Base-by-base conservation (phyloP, 1,140 invertebrate species). In the Plectrocnemia conspersa region DNA sequence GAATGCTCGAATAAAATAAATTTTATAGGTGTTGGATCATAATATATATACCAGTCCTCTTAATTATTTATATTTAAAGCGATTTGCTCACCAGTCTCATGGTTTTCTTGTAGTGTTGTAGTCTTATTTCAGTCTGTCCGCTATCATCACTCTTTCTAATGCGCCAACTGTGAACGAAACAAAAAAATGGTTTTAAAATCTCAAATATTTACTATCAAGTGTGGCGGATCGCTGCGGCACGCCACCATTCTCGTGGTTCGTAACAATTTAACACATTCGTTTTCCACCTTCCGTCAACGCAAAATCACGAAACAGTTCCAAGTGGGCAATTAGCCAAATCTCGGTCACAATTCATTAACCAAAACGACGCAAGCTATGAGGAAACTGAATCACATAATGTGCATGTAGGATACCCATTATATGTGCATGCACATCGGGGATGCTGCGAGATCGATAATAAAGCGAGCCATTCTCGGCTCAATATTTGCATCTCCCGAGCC, bases 1-100 rank as follows among this genome's bases (percentile, higher is more conserved):
- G n/a, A n/a, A n/a, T n/a, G n/a, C 27, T 29, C 27, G 27, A 29
- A 29, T 29, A 7, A 29, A 29, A 29, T 29, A 6, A 29, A 29
- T 29, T n/a, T 7, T 6, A 29, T n/a, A 29, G 6, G 27, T 29
- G 27, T n/a, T 6, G n/a, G n/a, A 29, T 29, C n/a, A n/a, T n/a
- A n/a, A n/a, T n/a, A n/a, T n/a, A n/a, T n/a, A n/a, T n/a, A n/a
- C n/a, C n/a, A n/a, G n/a, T n/a, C n/a, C n/a, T n/a, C n/a, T n/a
- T n/a, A n/a, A n/a, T n/a, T n/a, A n/a, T n/a, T n/a, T n/a, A n/a
- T n/a, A n/a, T n/a, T n/a, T n/a, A n/a, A n/a, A n/a, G n/a, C n/a
- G n/a, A 32, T 32, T 7, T 44, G 21, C 44, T 47, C 13, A 47
- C 44, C 44, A 47, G 44, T 47, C 44, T 47, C 44, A 47, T 47